Percentiles rank a stretch among this genome's conserved stretches.
These are phyloP conservation scores for Crepidodera aurea DNA, from an alignment of 2,888 invertebrate genomes.

Conservation along the genomic window DNA sequence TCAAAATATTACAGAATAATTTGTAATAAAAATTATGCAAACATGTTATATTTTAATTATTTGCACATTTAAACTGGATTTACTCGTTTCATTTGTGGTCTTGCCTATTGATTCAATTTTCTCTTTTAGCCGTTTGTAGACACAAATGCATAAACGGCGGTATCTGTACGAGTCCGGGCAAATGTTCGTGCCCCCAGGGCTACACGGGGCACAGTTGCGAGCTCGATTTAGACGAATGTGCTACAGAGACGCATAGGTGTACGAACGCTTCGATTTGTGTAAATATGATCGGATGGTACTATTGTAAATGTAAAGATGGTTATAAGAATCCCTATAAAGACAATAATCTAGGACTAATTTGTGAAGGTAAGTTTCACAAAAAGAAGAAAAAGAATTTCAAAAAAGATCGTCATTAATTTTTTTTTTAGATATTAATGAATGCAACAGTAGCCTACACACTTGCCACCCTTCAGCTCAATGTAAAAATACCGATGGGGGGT, in stretches of 20 bases:
- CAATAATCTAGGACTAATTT: slow-evolving; percentile 68
- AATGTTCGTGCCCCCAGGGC: slow-evolving; percentile 81
- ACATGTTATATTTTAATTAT: too few species aligned
- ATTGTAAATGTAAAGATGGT: slow-evolving; percentile 84
- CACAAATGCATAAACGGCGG: slow-evolving; percentile 87
- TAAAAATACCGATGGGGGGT: slow-evolving; percentile 81
- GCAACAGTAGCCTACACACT: slow-evolving; percentile 76
- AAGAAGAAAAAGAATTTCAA: background rate
- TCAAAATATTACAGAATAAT: too few species aligned
- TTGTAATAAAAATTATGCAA: too few species aligned
- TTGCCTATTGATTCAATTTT: slow-evolving; percentile 9
- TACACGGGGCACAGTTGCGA: slow-evolving; percentile 86
- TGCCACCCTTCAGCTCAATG: slow-evolving; percentile 83
- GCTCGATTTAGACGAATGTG: slow-evolving; percentile 87
- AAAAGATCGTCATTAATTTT: background rate
- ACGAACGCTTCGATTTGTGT: slow-evolving; percentile 80
- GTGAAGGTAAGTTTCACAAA: slow-evolving; percentile 65
- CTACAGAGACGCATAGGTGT: slow-evolving; percentile 74
- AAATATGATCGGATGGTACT: slow-evolving; percentile 90
- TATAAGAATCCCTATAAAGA: slow-evolving; percentile 70
- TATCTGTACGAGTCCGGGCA: slow-evolving; percentile 77
- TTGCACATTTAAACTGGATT: too few species aligned
- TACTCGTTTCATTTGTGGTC: too few species aligned
- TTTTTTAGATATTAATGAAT: slow-evolving; percentile 81
- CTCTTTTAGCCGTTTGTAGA: slow-evolving; percentile 77